Evolutionary conservation across 64 coral and sea anemone species (phyloP).

Genomic region (Dendrophyllia cribrosa): DNA sequence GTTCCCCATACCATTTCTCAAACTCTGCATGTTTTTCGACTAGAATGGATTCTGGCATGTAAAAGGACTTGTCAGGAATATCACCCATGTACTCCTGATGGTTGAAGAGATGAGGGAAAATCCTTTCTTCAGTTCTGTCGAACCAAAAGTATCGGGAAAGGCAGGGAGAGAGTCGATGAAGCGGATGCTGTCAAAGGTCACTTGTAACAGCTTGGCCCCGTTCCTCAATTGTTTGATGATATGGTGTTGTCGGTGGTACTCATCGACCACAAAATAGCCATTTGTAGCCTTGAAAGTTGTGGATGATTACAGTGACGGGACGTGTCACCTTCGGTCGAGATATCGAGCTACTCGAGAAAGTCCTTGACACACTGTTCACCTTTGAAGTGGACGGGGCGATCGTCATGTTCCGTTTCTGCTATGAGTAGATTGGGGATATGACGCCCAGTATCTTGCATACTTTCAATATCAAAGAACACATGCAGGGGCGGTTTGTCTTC

Average conservation of each 20-base stretch:
- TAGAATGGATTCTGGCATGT: slow-evolving; percentile 4
- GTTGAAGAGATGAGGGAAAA: slow-evolving; percentile 70
- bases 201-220: neutral
- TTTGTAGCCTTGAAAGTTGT: slow-evolving; percentile 58
- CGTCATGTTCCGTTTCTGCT: slow-evolving; percentile 47
- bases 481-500: slow-evolving; percentile 19
- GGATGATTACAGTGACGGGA: slow-evolving; percentile 5
- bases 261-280: slow-evolving; percentile 4
- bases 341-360: slow-evolving; percentile 36
- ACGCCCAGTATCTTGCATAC: neutral
- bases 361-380: neutral
- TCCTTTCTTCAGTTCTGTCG: slow-evolving; percentile 23
- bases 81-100: slow-evolving; percentile 35
- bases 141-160: slow-evolving; percentile 41
- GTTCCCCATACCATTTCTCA: neutral
- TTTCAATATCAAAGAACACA: slow-evolving; percentile 47
- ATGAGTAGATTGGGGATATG: slow-evolving; percentile 46
- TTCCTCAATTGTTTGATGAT: neutral
- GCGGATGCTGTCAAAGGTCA: neutral
- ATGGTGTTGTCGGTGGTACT: slow-evolving; percentile 7
- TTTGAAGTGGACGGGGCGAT: neutral
- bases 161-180: neutral
- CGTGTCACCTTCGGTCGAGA: neutral
- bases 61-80: neutral
- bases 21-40: neutral